Evolutionary conservation across 2,797 vertebrate species (phyloP).

Genomic region (Enteromius trimaculatus): DNA sequence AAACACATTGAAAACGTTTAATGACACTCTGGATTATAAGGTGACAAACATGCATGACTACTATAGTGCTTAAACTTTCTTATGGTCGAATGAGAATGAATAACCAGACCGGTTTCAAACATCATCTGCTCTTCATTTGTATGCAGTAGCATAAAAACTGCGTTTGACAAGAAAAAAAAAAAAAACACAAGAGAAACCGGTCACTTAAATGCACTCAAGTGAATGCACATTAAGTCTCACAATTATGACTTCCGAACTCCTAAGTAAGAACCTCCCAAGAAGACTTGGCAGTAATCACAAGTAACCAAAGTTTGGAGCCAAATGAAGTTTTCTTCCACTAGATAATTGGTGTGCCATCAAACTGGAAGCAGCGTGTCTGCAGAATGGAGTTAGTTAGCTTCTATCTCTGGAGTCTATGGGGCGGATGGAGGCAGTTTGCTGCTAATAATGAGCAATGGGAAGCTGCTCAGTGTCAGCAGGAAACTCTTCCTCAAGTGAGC

Average conservation of each 20-base stretch:
- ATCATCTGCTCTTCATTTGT: background rate
- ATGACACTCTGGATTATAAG: background rate
- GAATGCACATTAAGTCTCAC: background rate
- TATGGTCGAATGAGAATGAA: background rate
- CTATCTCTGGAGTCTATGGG: slow-evolving; percentile 26
- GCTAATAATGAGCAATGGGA: slow-evolving; percentile 47
- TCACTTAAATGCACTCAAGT: slow-evolving; percentile 2
- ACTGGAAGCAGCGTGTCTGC: slow-evolving; percentile 23
- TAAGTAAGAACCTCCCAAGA: background rate
- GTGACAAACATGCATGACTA: background rate
- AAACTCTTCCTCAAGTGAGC: slow-evolving; percentile 35
- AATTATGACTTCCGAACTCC: background rate
- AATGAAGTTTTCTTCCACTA: background rate
- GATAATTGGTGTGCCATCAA: slow-evolving; percentile 22
- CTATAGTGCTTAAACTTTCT: background rate
- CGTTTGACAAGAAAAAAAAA: background rate
- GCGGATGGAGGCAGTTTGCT: slow-evolving; percentile 40
- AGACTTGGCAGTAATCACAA: slow-evolving; percentile 8
- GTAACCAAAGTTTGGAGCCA: slow-evolving; percentile 8
- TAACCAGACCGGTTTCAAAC: background rate
- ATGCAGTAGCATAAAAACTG: background rate
- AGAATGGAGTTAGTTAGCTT: slow-evolving; percentile 29
- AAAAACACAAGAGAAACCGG: background rate
- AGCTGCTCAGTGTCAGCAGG: slow-evolving; percentile 42
- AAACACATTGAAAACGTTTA: background rate